phyloP scores from a whole-genome alignment of 2,797 vertebrate genomes.

The Limnodromus scolopaceus region DNA sequence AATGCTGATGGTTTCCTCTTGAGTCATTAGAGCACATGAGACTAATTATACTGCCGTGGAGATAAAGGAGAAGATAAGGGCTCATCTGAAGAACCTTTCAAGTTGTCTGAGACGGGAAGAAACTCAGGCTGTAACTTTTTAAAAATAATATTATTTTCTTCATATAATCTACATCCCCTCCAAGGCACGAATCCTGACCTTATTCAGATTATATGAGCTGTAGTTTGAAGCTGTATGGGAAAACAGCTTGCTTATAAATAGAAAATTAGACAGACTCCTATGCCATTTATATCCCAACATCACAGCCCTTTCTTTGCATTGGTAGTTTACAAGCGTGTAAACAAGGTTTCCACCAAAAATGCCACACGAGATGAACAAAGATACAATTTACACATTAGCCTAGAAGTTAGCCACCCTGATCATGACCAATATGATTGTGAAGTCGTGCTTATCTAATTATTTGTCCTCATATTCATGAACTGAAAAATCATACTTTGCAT shows the following conservation, averaged over 20 bases:
- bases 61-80: not conserved
- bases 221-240: not conserved
- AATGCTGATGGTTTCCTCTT: not conserved
- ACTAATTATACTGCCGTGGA: not conserved
- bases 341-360: not conserved
- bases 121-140: not conserved
- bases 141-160: not conserved
- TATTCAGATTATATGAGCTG: not conserved
- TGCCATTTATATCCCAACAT: not conserved
- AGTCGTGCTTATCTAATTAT: not conserved
- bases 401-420: not conserved
- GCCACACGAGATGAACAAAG: not conserved
- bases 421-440: not conserved
- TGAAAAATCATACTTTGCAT: not conserved
- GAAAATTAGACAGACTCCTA: not conserved
- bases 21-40: not conserved
- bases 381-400: not conserved
- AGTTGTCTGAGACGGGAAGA: not conserved
- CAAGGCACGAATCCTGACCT: not conserved
- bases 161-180: accelerated
- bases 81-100: not conserved
- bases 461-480: not conserved
- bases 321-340: not conserved
- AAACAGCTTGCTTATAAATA: not conserved
- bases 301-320: not conserved